phyloP scores from a whole-genome alignment of 2,888 invertebrate genomes.

The Campoplex capitator region DNA sequence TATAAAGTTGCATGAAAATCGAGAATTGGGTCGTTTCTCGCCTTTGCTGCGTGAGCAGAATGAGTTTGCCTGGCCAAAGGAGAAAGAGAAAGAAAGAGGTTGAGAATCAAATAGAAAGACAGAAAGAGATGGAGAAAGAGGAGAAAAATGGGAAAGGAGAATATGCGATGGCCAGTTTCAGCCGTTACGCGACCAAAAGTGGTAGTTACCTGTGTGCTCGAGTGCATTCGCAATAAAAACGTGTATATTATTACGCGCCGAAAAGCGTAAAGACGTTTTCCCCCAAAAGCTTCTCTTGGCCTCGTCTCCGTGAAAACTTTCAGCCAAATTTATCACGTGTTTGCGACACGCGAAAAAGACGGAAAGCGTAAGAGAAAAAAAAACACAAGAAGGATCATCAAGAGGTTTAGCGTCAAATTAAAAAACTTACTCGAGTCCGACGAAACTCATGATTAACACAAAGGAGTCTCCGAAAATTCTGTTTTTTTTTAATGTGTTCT shows the following conservation, averaged over 20 bases:
- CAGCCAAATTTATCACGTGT: slow-evolving; percentile 38
- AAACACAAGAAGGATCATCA: slow-evolving; percentile 7
- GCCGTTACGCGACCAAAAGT: slow-evolving; percentile 23
- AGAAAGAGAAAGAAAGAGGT: slow-evolving; percentile 20
- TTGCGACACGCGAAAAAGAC: slow-evolving; percentile 5
- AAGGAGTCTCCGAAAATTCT: neutral
- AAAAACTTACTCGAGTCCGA: slow-evolving; percentile 52
- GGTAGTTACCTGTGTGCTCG: slow-evolving; percentile 24
- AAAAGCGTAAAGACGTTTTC: slow-evolving; percentile 30
- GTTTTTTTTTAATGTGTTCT: neutral
- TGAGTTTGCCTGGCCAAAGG: slow-evolving; percentile 59
- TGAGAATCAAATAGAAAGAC: neutral
- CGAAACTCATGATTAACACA: slow-evolving; percentile 16
- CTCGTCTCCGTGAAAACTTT: slow-evolving; percentile 37
- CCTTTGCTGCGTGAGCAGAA: slow-evolving; percentile 37
- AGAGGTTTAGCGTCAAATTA: slow-evolving; percentile 39
- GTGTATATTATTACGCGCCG: slow-evolving; percentile 30
- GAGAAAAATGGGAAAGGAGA: neutral
- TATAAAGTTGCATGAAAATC: slow-evolving; percentile 45
- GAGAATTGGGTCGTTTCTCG: slow-evolving; percentile 60
- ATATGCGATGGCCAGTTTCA: slow-evolving; percentile 27
- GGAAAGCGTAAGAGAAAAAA: neutral
- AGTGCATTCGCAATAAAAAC: slow-evolving; percentile 49
- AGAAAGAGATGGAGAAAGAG: slow-evolving; percentile 5
- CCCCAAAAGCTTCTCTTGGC: slow-evolving; percentile 22